phyloP scores from a whole-genome alignment of 2,888 invertebrate species.

The Zaprionus bogoriensis region DNA sequence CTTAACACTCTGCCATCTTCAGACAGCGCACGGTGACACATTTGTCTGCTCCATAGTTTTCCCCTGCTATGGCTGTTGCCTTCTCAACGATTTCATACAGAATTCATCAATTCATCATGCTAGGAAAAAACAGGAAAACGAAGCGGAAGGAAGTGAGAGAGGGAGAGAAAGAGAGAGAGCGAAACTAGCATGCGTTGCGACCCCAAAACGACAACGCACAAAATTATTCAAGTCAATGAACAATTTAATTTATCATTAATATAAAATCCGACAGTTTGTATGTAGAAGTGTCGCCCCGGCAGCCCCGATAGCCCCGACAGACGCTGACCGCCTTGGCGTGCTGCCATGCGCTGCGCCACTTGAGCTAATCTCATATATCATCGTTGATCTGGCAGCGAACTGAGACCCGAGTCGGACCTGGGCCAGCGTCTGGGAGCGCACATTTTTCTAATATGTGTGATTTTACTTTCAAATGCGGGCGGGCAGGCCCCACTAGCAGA shows the following conservation, averaged over 20 bases:
- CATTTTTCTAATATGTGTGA: slow-evolving; percentile 71
- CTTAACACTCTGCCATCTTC: slow-evolving; percentile 47
- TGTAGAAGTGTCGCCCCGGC: slow-evolving; percentile 64
- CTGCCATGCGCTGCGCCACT: slow-evolving; percentile 68
- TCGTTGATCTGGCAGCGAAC: slow-evolving; percentile 58
- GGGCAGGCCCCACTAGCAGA: slow-evolving; percentile 24
- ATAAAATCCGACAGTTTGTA: slow-evolving; percentile 72
- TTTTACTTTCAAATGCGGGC: slow-evolving; percentile 73
- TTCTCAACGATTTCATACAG: slow-evolving; percentile 30
- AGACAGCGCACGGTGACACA: slow-evolving; percentile 18
- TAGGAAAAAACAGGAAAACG: slow-evolving; percentile 8
- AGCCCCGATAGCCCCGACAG: no score
- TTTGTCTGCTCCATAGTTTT: slow-evolving; percentile 6
- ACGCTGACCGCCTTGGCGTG: slow-evolving; percentile 64
- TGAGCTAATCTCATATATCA: slow-evolving; percentile 78
- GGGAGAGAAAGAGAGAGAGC: background rate
- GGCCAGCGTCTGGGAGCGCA: slow-evolving; percentile 32
- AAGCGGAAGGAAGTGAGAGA: background rate
- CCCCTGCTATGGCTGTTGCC: background rate
- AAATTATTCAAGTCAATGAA: slow-evolving; percentile 78
- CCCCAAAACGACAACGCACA: slow-evolving; percentile 68
- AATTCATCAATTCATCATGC: slow-evolving; percentile 67
- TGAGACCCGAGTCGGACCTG: background rate
- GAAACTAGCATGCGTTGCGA: slow-evolving; percentile 52
- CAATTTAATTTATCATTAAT: slow-evolving; percentile 79